Conservation (phyloP, 2,113 vertebrate species). For the Lepus timidus region DNA sequence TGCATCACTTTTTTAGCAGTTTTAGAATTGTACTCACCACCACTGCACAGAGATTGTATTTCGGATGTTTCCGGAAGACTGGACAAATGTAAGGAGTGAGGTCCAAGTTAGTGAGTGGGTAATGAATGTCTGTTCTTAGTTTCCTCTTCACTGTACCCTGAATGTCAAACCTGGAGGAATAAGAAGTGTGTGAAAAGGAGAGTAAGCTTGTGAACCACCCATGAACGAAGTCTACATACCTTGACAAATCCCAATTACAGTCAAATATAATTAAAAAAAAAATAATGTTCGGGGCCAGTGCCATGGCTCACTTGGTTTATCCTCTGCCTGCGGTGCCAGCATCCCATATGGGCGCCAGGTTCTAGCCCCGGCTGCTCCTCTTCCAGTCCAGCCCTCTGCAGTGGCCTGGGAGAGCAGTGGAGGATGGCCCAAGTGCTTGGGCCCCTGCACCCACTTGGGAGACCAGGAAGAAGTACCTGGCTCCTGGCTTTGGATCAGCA, state of each 20-base stretch:
- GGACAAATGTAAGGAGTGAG: constrained; percentile 89
- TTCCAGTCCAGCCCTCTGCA: no score
- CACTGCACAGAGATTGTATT: constrained; percentile 91
- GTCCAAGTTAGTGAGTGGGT: constrained; percentile 87
- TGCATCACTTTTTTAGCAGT: neutral
- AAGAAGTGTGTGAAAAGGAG: neutral
- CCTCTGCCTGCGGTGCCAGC: no score
- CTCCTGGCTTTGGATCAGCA: no score
- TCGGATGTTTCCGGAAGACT: constrained; percentile 66
- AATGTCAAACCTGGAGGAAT: constrained; percentile 84
- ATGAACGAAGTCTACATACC: neutral
- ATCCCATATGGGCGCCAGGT: no score
- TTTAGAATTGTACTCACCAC: constrained; percentile 89
- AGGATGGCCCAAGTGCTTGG: no score
- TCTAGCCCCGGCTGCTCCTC: no score
- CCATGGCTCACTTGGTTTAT: no score
- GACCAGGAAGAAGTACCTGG: no score
- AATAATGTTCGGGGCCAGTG: no score
- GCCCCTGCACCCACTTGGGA: no score
- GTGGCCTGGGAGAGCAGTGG: no score
- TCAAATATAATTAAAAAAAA: neutral
- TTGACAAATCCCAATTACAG: neutral
- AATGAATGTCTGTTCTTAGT: constrained; percentile 89
- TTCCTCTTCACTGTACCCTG: constrained; percentile 88
- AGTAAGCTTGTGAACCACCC: neutral